Evolutionary conservation across 2,113 vertebrate genomes (phyloP).

Genomic region (Thinocorus orbignyianus): DNA sequence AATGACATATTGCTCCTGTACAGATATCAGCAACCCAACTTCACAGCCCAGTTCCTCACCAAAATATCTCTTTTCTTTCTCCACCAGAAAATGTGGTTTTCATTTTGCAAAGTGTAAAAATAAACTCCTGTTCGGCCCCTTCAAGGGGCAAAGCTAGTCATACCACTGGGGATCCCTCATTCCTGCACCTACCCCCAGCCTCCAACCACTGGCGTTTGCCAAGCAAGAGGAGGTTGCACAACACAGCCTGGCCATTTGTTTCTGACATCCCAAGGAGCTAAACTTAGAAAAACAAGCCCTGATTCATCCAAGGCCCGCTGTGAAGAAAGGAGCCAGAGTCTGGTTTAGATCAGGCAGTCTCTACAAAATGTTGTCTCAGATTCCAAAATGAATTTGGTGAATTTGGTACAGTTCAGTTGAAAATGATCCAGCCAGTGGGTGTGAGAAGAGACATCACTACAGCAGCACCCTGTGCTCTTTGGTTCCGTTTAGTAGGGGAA

Average conservation of each 20-base stretch:
- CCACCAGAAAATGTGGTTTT: rapidly evolving
- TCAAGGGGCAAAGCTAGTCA: not conserved
- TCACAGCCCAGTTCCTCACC: not conserved
- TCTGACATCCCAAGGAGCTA: not conserved
- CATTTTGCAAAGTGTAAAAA: not conserved
- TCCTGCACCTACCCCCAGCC: not conserved
- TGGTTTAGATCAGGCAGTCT: not conserved
- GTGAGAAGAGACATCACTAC: not conserved
- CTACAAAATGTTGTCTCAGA: not conserved
- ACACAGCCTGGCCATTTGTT: not conserved
- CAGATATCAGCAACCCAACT: not conserved
- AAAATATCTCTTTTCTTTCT: not conserved
- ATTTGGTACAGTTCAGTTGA: not conserved
- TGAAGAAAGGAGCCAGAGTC: not conserved
- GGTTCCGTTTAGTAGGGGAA: not conserved
- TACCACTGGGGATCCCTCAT: not conserved
- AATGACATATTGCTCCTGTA: not conserved
- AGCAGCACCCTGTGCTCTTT: not conserved
- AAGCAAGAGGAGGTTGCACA: not conserved
- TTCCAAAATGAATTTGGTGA: not conserved
- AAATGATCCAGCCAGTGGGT: not conserved
- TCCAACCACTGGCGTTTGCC: not conserved
- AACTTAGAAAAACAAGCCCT: not conserved
- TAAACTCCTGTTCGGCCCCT: not conserved
- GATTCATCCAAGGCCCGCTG: not conserved